A percentile compares a stretch with the other conserved stretches of the same genome.
These are phyloP conservation scores for Drosophila picticornis DNA, from an alignment of 2,888 invertebrate species.

Conservation along the genomic window DNA sequence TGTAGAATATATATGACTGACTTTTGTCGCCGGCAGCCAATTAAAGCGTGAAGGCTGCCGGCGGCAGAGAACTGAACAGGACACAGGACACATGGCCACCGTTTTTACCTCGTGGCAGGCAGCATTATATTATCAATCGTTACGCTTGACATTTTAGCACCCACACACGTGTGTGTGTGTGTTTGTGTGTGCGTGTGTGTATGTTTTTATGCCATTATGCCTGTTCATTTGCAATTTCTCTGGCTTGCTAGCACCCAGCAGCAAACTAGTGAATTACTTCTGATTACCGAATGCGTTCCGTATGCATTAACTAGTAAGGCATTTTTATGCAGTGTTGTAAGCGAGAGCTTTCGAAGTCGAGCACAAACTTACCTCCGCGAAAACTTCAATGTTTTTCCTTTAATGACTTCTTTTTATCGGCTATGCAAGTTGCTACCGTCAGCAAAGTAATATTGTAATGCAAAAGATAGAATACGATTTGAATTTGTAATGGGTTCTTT, in stretches of 20 bases:
- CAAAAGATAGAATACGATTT: neutral
- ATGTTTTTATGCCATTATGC: constrained; percentile 58
- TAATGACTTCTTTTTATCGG: neutral
- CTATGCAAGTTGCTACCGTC: neutral
- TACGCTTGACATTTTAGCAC: constrained; percentile 77
- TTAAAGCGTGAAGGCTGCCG: constrained; percentile 85
- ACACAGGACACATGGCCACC: constrained; percentile 59
- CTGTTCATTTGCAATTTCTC: constrained; percentile 50
- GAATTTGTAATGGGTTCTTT: neutral
- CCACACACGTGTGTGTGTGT: constrained; percentile 48
- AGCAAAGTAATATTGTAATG: neutral
- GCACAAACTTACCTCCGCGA: neutral
- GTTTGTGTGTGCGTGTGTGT: constrained; percentile 31
- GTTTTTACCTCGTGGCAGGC: constrained; percentile 47
- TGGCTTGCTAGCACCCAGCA: constrained; percentile 25
- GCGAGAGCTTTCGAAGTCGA: neutral
- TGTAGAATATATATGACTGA: constrained; percentile 72
- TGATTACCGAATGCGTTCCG: neutral
- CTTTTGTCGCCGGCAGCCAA: constrained; percentile 81
- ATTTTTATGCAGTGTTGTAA: neutral
- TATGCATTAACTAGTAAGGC: neutral
- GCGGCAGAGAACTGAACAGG: constrained; percentile 33
- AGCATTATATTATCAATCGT: constrained; percentile 77
- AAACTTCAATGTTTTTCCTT: neutral
- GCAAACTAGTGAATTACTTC: neutral